Conservation (phyloP, 1,140 invertebrate genomes). For the Phocides pigmalion region DNA sequence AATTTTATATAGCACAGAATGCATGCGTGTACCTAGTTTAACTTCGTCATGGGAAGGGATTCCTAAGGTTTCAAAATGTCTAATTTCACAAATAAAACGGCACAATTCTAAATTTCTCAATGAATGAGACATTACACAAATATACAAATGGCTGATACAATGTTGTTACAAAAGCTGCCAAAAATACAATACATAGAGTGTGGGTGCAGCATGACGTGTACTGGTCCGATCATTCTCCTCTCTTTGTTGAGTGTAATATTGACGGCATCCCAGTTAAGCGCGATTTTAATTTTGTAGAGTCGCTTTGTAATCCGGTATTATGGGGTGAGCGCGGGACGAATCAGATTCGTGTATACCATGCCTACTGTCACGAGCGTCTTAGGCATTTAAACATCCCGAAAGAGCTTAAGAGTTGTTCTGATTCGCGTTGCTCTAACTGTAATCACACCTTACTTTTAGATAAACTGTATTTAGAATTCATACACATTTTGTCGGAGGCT, state of each 20-base stretch:
- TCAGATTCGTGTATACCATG: neutral
- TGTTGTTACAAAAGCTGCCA: conserved; percentile 32
- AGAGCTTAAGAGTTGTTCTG: neutral
- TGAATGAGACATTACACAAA: no score
- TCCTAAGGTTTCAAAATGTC: no score
- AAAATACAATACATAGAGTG: neutral
- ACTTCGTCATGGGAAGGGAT: no score
- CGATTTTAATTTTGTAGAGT: neutral
- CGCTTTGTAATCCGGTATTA: neutral
- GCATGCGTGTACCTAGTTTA: no score
- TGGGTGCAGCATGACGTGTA: conserved; percentile 10
- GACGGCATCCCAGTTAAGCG: neutral
- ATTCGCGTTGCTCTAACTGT: neutral
- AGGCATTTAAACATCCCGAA: neutral
- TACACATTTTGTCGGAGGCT: neutral
- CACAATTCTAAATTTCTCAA: no score
- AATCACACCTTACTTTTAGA: neutral
- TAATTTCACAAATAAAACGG: no score
- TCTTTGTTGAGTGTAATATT: conserved; percentile 36
- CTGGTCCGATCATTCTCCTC: conserved; percentile 38
- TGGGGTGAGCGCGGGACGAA: neutral
- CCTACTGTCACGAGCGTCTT: neutral
- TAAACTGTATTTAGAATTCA: neutral
- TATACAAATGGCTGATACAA: no score
- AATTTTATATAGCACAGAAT: no score